Base-by-base conservation (phyloP, 1,140 invertebrate genomes). In the Drosophila neocordata region DNA sequence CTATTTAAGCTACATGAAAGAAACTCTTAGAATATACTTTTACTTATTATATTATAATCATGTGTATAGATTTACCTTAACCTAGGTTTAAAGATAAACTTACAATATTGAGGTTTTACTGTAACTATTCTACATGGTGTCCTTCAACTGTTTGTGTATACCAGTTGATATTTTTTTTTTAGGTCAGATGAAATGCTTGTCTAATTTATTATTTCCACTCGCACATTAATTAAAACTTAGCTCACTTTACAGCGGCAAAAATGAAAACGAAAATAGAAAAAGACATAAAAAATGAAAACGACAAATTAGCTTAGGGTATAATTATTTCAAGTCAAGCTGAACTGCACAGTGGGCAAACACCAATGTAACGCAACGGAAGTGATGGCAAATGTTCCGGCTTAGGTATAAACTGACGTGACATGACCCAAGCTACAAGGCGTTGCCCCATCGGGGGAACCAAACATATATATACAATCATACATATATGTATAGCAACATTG, bases 171-270 rank as follows among this genome's bases (percentile, higher is more conserved):
- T 56, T 56, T 34, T 12, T 15, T 64, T 61, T 76, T 64, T 67
- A 38, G 70, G 69, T 58, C 73, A 73, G 59, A 24, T 68, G 20
- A 20, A 27, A 9, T 12, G 53, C 41, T 69, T 69, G 58, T 52
- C 61, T 35, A 73, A 77, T 77, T 77, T 58, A 77, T 77, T 44
- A 69, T 73, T 65, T 69, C 12, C 37, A 61, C 37, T 61, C 69
- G 53, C 52, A 70, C 57, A 61, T 69, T 73, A 77, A 77, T 77
- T 77, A 77, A 65, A 44, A 51, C 34, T 37, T 35, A 69, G 66
- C 74, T 73, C 57, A 48, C 31, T 55, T 77, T 62, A 64, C 69
- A 56, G 34, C 48, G 55, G 35, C 60, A 48, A 62, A 53, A 48
- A 53, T n/a, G 12, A 53, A 56, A 56, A 18, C 31, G 53, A 56